Evolutionary conservation across 2,797 vertebrate species (phyloP).

Genomic region (Synanceia verrucosa): DNA sequence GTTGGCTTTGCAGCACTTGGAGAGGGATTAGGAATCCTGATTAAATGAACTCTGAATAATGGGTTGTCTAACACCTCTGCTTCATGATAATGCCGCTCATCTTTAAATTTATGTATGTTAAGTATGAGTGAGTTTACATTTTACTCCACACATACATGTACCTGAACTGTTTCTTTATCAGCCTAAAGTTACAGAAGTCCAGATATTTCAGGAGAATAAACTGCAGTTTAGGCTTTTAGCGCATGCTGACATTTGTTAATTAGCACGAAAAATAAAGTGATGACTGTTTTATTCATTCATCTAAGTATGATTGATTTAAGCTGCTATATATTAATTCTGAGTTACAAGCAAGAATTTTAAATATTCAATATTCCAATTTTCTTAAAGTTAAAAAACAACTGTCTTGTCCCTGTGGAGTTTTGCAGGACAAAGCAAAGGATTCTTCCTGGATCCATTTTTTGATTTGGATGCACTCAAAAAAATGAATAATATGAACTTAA

Average conservation of each 20-base stretch:
- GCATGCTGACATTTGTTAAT: neutral
- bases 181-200: neutral
- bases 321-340: neutral
- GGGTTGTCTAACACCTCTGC: neutral
- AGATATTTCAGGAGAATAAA: no score
- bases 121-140: neutral
- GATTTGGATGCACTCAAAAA: neutral
- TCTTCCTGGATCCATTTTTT: neutral
- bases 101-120: neutral
- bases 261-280: neutral
- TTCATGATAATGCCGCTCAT: neutral
- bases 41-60: slow-evolving; percentile 33
- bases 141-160: neutral
- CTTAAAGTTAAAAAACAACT: neutral
- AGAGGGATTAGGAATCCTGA: slow-evolving; percentile 11
- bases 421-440: neutral
- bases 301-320: neutral
- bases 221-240: neutral
- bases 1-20: neutral
- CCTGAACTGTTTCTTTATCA: neutral
- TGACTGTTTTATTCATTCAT: neutral
- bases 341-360: neutral
- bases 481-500: neutral
- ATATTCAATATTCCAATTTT: neutral
- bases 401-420: neutral